phyloP scores from a whole-genome alignment of 2,113 vertebrate species.

The Rhombomys opimus region DNA sequence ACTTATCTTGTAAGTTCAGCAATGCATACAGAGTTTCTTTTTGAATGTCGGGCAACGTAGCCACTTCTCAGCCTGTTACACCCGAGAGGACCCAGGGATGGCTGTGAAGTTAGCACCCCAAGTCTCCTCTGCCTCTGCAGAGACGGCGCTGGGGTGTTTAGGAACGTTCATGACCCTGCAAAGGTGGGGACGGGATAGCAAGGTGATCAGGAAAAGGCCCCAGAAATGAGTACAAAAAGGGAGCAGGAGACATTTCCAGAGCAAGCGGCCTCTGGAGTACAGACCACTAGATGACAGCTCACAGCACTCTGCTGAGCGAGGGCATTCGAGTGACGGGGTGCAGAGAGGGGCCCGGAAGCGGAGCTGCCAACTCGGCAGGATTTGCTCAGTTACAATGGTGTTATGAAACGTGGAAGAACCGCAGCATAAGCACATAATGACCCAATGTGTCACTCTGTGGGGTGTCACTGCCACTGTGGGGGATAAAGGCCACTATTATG shows the following conservation, averaged over 20 bases:
- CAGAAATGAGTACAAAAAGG: not conserved
- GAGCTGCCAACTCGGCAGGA: not conserved
- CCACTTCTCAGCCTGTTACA: not conserved
- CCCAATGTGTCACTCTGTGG: no score
- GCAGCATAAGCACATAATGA: not conserved
- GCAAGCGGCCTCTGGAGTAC: not conserved
- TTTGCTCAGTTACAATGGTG: not conserved
- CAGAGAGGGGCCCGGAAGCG: not conserved
- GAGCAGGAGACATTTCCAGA: not conserved
- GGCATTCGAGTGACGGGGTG: not conserved
- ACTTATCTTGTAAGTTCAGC: not conserved
- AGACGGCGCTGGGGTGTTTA: not conserved
- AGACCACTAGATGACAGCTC: not conserved
- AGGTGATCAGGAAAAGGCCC: not conserved
- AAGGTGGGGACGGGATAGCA: not conserved
- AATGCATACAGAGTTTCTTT: not conserved
- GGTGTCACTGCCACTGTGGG: not conserved
- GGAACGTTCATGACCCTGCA: not conserved
- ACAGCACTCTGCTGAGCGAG: not conserved
- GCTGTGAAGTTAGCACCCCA: not conserved
- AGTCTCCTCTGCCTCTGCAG: not conserved
- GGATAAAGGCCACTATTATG: not conserved
- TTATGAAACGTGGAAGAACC: not conserved
- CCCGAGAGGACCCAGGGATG: not conserved
- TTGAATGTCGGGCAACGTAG: not conserved